A percentile compares a stretch with the other conserved stretches of the same genome.
Conservation (phyloP, 2,797 vertebrate species). For the Hoplostethus mediterraneus region DNA sequence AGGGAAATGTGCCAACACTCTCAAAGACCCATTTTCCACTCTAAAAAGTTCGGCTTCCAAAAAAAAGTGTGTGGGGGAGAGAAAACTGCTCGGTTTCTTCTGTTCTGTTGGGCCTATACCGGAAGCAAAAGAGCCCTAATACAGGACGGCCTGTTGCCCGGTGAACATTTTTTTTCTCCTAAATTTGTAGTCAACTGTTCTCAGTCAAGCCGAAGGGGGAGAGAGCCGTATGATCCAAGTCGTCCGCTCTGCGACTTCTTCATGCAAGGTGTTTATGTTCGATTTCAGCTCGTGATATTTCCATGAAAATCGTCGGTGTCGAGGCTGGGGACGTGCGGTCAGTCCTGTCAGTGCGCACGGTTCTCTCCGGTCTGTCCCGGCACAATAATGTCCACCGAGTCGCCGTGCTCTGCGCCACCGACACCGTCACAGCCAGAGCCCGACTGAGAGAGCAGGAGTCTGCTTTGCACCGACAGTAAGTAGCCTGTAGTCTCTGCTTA, state of each 20-base stretch:
- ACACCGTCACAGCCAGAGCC: slow-evolving; percentile 45
- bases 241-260: slow-evolving; percentile 56
- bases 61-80: slow-evolving; percentile 71
- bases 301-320: slow-evolving; percentile 57
- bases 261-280: slow-evolving; percentile 57
- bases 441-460: slow-evolving; percentile 58
- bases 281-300: slow-evolving; percentile 51
- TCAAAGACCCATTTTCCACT: slow-evolving; percentile 89
- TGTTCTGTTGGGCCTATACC: slow-evolving; percentile 77
- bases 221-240: slow-evolving; percentile 69
- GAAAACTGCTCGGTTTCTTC: slow-evolving; percentile 75
- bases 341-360: slow-evolving; percentile 28
- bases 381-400: slow-evolving; percentile 62
- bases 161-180: slow-evolving; percentile 62
- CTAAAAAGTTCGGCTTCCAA: slow-evolving; percentile 83
- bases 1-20: slow-evolving; percentile 85
- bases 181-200: slow-evolving; percentile 56
- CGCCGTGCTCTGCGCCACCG: slow-evolving; percentile 36
- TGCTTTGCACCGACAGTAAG: slow-evolving; percentile 72
- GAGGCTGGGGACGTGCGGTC: slow-evolving; percentile 26
- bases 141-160: slow-evolving; percentile 75
- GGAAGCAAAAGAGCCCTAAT: slow-evolving; percentile 81
- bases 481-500: slow-evolving; percentile 65
- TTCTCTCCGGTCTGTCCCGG: slow-evolving; percentile 53
- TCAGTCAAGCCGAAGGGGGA: slow-evolving; percentile 39